Evolutionary conservation across 2,113 vertebrate species (phyloP).

Genomic region (Psettodes erumei): DNA sequence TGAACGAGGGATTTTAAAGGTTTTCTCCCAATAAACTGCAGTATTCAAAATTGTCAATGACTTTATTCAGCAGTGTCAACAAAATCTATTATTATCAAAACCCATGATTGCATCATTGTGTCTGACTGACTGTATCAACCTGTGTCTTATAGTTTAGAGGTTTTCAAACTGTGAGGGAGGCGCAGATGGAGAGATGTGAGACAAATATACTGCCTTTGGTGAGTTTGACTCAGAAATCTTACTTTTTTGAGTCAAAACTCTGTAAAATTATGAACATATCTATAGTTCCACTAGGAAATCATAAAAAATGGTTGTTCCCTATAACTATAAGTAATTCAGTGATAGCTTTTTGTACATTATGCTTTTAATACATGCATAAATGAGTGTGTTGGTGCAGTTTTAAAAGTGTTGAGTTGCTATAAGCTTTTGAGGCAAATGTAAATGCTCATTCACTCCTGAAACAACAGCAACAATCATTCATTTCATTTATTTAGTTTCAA

Average conservation of each 20-base stretch:
- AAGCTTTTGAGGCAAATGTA: not conserved
- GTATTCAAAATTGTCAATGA: not conserved
- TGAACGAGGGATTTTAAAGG: not conserved
- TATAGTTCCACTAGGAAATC: not conserved
- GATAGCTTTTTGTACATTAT: too few relatives aligned
- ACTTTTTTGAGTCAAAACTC: not conserved
- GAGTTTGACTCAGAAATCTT: not conserved
- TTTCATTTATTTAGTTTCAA: not conserved
- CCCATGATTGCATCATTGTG: too few relatives aligned
- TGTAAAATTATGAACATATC: not conserved
- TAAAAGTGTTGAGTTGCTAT: not conserved
- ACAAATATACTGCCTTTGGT: not conserved
- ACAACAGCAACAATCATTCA: not conserved
- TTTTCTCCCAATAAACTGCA: not conserved
- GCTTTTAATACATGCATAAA: not conserved
- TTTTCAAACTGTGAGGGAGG: not conserved
- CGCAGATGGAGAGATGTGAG: not conserved
- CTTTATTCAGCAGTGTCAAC: not conserved
- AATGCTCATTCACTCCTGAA: not conserved
- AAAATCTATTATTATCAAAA: not conserved
- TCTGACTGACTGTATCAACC: too few relatives aligned
- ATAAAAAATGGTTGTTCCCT: too few relatives aligned
- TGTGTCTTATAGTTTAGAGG: not conserved
- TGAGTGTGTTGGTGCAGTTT: not conserved
- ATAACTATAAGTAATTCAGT: too few relatives aligned